Base-by-base conservation (phyloP, 2,797 vertebrate species). In the Darevskia mixta region DNA sequence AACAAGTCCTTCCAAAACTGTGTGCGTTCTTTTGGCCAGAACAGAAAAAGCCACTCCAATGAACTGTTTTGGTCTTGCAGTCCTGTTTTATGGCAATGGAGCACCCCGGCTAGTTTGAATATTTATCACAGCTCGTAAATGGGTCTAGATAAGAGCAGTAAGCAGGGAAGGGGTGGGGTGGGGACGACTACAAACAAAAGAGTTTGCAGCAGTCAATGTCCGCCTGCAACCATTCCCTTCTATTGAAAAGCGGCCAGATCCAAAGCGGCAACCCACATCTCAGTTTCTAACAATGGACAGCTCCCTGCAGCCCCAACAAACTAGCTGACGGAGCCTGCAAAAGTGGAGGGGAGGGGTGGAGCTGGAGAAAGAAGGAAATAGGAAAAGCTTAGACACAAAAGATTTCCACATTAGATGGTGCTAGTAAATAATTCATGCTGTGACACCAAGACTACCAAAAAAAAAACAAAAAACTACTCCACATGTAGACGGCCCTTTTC, bases 301-400 rank as follows among this genome's bases (percentile, higher is more conserved):
- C 73, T 86, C 83, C 86, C 55, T 66, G 29, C 20, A 79, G 32
- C 20, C 73, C 73, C 27, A 75, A 69, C n/a, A 83, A 88, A 27
- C 75, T 0, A 0, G 8, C 35, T 27, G 67, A 25, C 0, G 1
- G 35, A 35, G 61, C 27, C 85, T 45, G 32, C 35, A 55, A 23
- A 20, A 23, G 58, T 27, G 32, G 43, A 2, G 43, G 20, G 32
- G 8, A 55, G 10, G 20, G n/a, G 35, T 15, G 38, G 8, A 4
- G 11, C 3, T 4, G 8, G 20, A 25, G 0, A 1, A 0, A 61
- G 35, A 45, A 85, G 78, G 1, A 86, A 72, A 0, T 0, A 32
- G 29, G 2, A 72, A 29, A 10, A 49, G 8, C 69, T 58, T 75
- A 86, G 35, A 76, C 32, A 66, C 23, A 78, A 79, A 88, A 88